phyloP scores from a whole-genome alignment of 2,113 vertebrate species.

The Neodon shergylaensis region DNA sequence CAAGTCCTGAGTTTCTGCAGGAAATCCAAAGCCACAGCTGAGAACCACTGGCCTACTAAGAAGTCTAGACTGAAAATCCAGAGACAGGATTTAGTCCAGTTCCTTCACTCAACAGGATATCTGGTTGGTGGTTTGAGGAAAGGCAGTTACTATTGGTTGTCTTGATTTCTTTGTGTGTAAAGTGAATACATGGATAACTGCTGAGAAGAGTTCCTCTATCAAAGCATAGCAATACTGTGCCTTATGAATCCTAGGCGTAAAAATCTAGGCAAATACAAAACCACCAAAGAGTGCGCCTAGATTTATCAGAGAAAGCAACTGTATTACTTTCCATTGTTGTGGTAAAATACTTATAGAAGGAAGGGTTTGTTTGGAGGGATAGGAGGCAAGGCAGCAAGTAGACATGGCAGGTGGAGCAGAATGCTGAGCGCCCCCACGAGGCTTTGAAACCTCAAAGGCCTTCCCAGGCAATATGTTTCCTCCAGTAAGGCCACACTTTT shows the following conservation, averaged over 20 bases:
- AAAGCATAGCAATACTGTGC: background rate
- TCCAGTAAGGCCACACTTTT: background rate
- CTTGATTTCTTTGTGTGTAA: conserved; percentile 2
- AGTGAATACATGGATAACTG: background rate
- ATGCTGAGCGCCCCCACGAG: background rate
- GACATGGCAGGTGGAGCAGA: background rate
- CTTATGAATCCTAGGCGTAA: background rate
- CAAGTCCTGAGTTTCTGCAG: background rate
- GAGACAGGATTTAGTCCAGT: background rate
- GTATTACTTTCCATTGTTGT: background rate
- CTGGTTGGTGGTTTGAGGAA: background rate
- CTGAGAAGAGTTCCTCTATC: background rate
- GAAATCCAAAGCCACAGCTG: background rate
- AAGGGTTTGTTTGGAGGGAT: background rate
- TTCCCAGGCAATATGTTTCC: background rate
- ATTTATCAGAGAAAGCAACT: background rate
- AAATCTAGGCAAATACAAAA: background rate
- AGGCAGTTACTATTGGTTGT: background rate
- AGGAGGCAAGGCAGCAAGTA: background rate
- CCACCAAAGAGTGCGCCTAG: background rate
- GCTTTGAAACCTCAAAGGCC: background rate
- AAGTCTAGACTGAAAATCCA: background rate
- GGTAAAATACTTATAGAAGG: background rate
- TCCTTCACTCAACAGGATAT: background rate
- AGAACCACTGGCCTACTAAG: background rate